These are phyloP conservation scores for Erebia aethiops DNA, from an alignment of 2,888 invertebrate genomes.

Conservation along the genomic window DNA sequence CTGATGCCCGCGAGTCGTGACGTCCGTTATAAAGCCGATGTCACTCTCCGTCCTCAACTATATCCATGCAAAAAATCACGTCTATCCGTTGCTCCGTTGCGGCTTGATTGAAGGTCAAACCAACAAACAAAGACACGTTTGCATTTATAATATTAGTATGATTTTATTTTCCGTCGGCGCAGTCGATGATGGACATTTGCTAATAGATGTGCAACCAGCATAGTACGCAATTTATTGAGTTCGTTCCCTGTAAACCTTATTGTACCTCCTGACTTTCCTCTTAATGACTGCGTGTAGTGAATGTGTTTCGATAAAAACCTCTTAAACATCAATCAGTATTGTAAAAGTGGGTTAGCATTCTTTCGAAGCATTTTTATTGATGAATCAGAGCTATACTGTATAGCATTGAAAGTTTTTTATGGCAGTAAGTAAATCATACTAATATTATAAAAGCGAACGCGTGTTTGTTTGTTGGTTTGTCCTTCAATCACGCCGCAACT, in stretches of 20 bases:
- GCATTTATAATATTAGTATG: too few species aligned
- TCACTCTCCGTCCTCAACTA: too few species aligned
- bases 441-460: too few species aligned
- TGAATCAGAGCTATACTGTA: slow-evolving; percentile 7
- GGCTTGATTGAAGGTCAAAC: too few species aligned
- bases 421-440: not conserved
- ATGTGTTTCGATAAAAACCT: slow-evolving; percentile 5
- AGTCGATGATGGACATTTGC: not conserved
- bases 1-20: too few species aligned
- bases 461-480: too few species aligned
- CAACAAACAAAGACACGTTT: too few species aligned
- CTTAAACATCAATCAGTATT: slow-evolving; percentile 13
- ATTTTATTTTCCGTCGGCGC: too few species aligned
- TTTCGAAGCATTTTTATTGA: slow-evolving; percentile 3
- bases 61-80: too few species aligned
- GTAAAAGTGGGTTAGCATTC: slow-evolving; percentile 18
- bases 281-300: slow-evolving; percentile 5
- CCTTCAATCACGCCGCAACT: too few species aligned
- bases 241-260: slow-evolving; percentile 26
- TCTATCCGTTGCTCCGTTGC: too few species aligned
- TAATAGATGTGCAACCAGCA: not conserved
- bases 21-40: too few species aligned
- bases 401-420: not conserved
- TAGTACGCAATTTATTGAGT: slow-evolving; percentile 25
- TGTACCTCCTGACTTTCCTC: slow-evolving; percentile 27